Evolutionary conservation across 2,888 invertebrate species (phyloP).

Genomic region (Copidosoma aretas): DNA sequence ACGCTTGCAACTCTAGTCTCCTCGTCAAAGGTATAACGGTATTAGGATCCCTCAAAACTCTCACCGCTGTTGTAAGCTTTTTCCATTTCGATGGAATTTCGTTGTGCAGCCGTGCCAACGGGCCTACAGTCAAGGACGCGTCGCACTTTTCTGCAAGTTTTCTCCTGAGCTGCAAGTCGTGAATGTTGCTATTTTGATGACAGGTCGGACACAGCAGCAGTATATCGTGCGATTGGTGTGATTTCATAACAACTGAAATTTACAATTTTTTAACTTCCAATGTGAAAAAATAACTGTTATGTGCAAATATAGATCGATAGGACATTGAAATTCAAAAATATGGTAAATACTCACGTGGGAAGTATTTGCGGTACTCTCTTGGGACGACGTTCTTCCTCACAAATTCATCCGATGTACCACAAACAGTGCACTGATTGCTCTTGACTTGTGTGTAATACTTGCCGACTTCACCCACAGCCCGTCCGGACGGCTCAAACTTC

Average conservation of each 20-base stretch:
- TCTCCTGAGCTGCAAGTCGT: conserved; percentile 69
- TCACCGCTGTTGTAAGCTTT: conserved; percentile 68
- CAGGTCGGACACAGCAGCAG: conserved; percentile 75
- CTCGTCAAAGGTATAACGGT: conserved; percentile 49
- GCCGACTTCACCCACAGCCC: conserved; percentile 74
- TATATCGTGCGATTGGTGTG: conserved; percentile 82
- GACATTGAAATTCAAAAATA: conserved; percentile 5
- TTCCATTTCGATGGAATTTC: conserved; percentile 61
- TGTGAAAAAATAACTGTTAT: background rate
- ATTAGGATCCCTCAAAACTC: conserved; percentile 64
- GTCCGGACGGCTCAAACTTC: conserved; percentile 79
- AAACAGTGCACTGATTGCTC: conserved; percentile 81
- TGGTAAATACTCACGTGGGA: conserved; percentile 66
- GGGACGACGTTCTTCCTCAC: conserved; percentile 84
- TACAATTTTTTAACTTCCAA: background rate
- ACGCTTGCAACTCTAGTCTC: conserved; percentile 52
- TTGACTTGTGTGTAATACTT: conserved; percentile 76
- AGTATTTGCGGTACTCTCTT: conserved; percentile 79
- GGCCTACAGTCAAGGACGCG: conserved; percentile 68
- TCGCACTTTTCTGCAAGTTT: conserved; percentile 68
- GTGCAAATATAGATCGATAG: background rate
- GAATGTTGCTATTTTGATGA: conserved; percentile 73
- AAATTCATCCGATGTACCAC: conserved; percentile 73
- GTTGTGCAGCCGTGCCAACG: conserved; percentile 43
- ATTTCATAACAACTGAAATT: conserved; percentile 73